phyloP scores from a whole-genome alignment of 2,888 invertebrate genomes.

The Clistopyga incitator region DNA sequence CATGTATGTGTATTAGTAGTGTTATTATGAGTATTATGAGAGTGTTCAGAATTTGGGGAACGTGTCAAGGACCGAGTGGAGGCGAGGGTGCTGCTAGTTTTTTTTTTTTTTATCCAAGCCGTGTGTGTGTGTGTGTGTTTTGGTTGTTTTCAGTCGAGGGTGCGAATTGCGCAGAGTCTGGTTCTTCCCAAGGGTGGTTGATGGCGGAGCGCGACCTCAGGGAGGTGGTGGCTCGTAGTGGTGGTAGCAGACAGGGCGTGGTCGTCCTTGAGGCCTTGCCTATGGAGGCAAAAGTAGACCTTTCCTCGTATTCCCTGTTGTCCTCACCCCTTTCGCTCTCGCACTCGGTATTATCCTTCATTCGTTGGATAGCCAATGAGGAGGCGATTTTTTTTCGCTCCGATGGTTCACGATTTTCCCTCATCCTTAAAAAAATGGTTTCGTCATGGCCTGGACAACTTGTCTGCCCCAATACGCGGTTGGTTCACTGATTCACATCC shows the following conservation, averaged over 20 bases:
- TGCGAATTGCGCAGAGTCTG: constrained; percentile 72
- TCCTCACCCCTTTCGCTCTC: constrained; percentile 28
- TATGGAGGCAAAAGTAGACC: constrained; percentile 74
- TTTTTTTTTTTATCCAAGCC: background rate
- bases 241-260: constrained; percentile 82
- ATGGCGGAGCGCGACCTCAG: constrained; percentile 19
- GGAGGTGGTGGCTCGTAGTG: constrained; percentile 61
- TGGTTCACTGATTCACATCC: background rate
- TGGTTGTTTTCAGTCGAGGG: constrained; percentile 75
- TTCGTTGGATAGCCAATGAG: background rate
- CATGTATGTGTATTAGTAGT: background rate
- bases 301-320: constrained; percentile 59
- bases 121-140: constrained; percentile 2
- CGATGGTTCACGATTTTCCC: constrained; percentile 31
- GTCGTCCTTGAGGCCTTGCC: constrained; percentile 82
- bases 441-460: constrained; percentile 12
- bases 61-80: constrained; percentile 12
- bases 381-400: constrained; percentile 33
- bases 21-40: background rate
- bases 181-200: constrained; percentile 11
- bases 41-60: constrained; percentile 12
- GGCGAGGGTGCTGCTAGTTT: background rate
- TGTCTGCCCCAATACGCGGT: background rate
- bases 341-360: constrained; percentile 47
- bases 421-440: constrained; percentile 35